Percentiles rank a stretch among this genome's conserved stretches.
Conservation (phyloP, 1,140 invertebrate species). For the Tetraneura akinire region DNA sequence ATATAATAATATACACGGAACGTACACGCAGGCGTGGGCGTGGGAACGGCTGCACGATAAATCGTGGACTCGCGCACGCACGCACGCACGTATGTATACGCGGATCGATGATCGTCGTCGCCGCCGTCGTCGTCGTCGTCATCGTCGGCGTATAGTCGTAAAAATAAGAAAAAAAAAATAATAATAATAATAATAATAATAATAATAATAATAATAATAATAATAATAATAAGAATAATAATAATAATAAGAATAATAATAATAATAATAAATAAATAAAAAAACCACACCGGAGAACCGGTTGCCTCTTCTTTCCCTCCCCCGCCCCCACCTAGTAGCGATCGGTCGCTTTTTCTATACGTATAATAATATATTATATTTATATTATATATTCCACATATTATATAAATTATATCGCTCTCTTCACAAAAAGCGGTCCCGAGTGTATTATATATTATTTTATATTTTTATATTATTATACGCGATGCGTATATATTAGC, state of each 20-base stretch:
- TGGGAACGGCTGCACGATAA: constrained; percentile 48
- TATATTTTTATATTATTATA: no score
- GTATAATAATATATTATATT: neutral
- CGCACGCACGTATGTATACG: constrained; percentile 29
- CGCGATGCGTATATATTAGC: constrained; percentile 44
- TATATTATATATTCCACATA: neutral
- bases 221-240: no score
- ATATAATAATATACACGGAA: neutral
- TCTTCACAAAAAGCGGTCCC: constrained; percentile 28
- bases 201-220: no score
- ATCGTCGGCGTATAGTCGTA: constrained; percentile 9
- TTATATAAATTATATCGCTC: neutral
- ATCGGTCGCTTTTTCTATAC: constrained; percentile 10
- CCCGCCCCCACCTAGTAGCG: neutral
- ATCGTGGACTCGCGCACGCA: constrained; percentile 42
- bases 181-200: no score
- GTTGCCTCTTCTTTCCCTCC: constrained; percentile 34
- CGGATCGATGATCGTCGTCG: constrained; percentile 48
- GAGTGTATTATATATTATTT: no score
- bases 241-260: no score
- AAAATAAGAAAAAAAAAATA: constrained; percentile 42
- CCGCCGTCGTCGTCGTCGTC: constrained; percentile 3
- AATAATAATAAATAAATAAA: constrained; percentile 47
- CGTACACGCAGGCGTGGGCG: constrained; percentile 45
- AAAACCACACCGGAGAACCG: constrained; percentile 46